Percentiles rank a stretch among this genome's conserved stretches.
Conservation (phyloP, 2,888 invertebrate species). For the Aethes cnicana region DNA sequence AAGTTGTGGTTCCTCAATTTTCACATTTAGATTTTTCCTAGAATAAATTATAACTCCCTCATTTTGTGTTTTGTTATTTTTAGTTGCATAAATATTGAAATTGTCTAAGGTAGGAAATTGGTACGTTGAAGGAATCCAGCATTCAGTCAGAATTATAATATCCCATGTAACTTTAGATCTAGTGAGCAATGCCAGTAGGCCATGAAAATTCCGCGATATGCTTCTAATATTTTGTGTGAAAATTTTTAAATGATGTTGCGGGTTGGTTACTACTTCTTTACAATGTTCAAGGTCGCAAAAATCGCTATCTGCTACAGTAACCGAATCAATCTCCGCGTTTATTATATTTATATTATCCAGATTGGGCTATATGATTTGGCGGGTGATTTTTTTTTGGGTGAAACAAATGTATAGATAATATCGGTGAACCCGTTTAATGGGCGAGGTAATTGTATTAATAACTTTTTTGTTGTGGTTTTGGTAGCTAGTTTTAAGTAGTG, state of each 20-base stretch:
- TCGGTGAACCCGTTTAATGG: too few relatives aligned
- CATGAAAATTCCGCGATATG: conserved; percentile 15
- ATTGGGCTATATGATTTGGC: too few relatives aligned
- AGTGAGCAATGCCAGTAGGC: not conserved
- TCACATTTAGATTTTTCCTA: conserved; percentile 1
- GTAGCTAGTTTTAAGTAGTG: too few relatives aligned
- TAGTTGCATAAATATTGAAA: conserved; percentile 8
- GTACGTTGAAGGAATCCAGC: conserved; percentile 19
- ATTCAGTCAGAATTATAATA: conserved; percentile 24
- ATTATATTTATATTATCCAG: too few relatives aligned
- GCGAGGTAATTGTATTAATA: too few relatives aligned
- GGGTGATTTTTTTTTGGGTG: too few relatives aligned
- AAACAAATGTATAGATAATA: too few relatives aligned
- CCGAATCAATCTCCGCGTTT: too few relatives aligned
- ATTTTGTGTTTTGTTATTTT: conserved; percentile 18
- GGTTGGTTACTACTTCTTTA: too few relatives aligned
- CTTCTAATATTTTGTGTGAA: conserved; percentile 31
- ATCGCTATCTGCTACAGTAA: too few relatives aligned
- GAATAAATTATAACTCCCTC: conserved; percentile 28
- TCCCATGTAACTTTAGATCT: conserved; percentile 17
- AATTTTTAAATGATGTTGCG: not conserved
- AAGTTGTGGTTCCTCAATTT: conserved; percentile 12
- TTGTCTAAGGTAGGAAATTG: conserved; percentile 4
- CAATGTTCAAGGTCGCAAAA: too few relatives aligned
- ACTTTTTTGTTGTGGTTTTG: too few relatives aligned